Conservation (phyloP, 2,797 vertebrate genomes). For the Pseudomugil gertrudae region DNA sequence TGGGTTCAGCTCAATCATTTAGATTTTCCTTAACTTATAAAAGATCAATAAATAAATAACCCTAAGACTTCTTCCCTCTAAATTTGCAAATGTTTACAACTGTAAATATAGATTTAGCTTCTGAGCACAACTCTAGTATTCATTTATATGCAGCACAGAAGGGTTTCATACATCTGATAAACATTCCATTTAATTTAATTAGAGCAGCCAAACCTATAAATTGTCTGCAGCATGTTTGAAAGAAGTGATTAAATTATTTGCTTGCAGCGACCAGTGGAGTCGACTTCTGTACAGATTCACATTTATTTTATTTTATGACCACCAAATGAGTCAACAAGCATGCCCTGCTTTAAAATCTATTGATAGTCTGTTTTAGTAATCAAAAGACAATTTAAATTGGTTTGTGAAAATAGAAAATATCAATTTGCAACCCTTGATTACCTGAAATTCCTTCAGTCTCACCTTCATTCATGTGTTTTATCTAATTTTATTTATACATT, state of each 20-base stretch:
- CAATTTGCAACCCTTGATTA: conserved; percentile 3
- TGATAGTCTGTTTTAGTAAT: conserved; percentile 13
- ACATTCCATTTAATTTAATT: conserved; percentile 3
- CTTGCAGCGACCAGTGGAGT: background rate
- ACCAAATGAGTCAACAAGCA: background rate
- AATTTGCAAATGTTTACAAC: conserved; percentile 5
- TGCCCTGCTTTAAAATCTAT: background rate
- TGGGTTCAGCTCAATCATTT: background rate
- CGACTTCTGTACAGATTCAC: background rate
- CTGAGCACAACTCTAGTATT: conserved; percentile 43
- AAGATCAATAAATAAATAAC: background rate
- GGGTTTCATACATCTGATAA: conserved; percentile 18
- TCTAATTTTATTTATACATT: conserved; percentile 8
- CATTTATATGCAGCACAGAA: conserved; percentile 28
- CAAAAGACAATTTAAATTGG: background rate
- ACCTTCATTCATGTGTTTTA: conserved; percentile 7
- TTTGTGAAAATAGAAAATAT: conserved; percentile 11
- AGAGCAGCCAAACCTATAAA: conserved; percentile 15
- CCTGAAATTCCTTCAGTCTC: background rate
- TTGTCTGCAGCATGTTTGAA: conserved; percentile 2
- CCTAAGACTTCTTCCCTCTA: background rate
- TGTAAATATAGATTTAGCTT: conserved; percentile 23
- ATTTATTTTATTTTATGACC: conserved; percentile 21
- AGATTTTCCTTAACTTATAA: background rate
- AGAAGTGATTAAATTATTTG: background rate